A percentile compares a stretch with the other conserved stretches of the same genome.
These are phyloP conservation scores for Galaxias olidus DNA, from an alignment of 2,797 vertebrate species.

Conservation along the genomic window DNA sequence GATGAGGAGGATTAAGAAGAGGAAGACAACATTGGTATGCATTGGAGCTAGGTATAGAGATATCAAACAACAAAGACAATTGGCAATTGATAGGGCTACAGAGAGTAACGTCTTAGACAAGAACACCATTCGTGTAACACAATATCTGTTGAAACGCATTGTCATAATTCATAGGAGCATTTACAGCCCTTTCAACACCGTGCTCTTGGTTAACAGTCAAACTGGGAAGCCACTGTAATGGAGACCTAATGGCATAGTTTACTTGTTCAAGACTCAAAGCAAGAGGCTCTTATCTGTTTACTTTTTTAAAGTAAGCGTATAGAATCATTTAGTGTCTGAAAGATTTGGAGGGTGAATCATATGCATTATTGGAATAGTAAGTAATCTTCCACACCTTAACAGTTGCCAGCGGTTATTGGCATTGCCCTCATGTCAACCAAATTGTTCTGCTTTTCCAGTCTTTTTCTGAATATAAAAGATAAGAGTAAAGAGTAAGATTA, in stretches of 20 bases:
- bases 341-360: conserved; percentile 8
- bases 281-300: neutral
- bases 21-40: neutral
- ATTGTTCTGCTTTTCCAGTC: conserved; percentile 13
- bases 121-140: conserved; percentile 27
- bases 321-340: neutral
- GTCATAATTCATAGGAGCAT: conserved; percentile 17
- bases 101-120: conserved; percentile 25
- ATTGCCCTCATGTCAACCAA: conserved; percentile 32
- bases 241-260: neutral
- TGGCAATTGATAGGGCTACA: conserved; percentile 13
- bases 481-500: no score
- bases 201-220: conserved; percentile 51
- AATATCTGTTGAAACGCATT: conserved; percentile 13
- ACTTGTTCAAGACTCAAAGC: neutral
- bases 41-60: neutral
- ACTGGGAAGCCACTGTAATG: conserved; percentile 16
- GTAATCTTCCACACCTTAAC: conserved; percentile 26
- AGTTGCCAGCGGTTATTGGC: conserved; percentile 21
- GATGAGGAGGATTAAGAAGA: conserved; percentile 1
- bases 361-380: conserved; percentile 30
- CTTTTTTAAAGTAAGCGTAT: no score
- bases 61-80: conserved; percentile 17
- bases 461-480: no score
- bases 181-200: conserved; percentile 50